Conservation (phyloP, 2,113 vertebrate genomes). For the Nannobrachium achirus region DNA sequence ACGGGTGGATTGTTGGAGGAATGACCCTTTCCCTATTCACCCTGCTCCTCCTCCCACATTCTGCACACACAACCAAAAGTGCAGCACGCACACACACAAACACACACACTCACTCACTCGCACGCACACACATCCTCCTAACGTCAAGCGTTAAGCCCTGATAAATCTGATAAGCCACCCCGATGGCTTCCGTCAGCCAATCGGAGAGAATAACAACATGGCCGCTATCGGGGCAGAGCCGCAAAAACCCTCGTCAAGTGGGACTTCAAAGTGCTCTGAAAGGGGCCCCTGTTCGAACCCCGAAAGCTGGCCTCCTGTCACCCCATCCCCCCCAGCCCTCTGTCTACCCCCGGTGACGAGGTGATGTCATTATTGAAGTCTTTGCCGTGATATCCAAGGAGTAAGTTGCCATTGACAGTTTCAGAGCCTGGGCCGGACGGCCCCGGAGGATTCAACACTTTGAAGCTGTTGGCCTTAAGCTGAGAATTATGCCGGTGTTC, state of each 20-base stretch:
- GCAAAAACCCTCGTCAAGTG: constrained; percentile 86
- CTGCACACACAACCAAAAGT: constrained; percentile 19
- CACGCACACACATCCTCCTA: constrained; percentile 22
- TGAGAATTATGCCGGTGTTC: constrained; percentile 90
- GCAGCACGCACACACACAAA: constrained; percentile 10
- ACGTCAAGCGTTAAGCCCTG: constrained; percentile 68
- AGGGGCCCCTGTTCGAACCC: constrained; percentile 82
- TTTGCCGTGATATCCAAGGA: constrained; percentile 84
- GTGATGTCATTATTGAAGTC: constrained; percentile 98
- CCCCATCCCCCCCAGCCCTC: constrained; percentile 59
- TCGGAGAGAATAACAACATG: constrained; percentile 62
- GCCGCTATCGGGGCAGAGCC: constrained; percentile 82
- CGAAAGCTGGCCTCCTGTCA: constrained; percentile 82
- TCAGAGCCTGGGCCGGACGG: constrained; percentile 86
- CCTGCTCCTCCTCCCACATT: constrained; percentile 34
- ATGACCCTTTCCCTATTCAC: constrained; percentile 74
- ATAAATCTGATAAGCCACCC: constrained; percentile 80
- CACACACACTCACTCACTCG: constrained; percentile 11
- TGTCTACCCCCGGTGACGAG: constrained; percentile 75
- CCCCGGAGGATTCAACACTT: constrained; percentile 94
- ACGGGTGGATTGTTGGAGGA: constrained; percentile 62
- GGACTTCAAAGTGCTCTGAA: constrained; percentile 91
- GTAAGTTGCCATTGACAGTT: constrained; percentile 96
- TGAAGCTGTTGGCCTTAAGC: constrained; percentile 98
- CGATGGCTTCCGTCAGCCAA: constrained; percentile 70